These are phyloP conservation scores for Miniopterus natalensis DNA, from an alignment of 2,113 vertebrate genomes.

Conservation along the genomic window DNA sequence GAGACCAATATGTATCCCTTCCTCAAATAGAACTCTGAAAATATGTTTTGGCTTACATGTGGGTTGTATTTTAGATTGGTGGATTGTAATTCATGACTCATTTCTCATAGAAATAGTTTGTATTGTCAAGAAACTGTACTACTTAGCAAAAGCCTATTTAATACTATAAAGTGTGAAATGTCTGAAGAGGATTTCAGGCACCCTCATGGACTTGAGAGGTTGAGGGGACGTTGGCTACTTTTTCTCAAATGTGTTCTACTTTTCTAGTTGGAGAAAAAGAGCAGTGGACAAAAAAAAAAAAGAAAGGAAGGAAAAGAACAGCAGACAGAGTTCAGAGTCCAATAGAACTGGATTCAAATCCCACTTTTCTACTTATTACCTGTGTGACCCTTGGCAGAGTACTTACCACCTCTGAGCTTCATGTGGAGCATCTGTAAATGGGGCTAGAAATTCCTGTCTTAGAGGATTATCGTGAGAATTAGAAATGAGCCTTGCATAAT, in stretches of 20 bases:
- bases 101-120: conserved; percentile 29
- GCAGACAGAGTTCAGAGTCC: neutral
- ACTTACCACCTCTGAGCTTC: neutral
- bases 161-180: neutral
- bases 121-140: conserved; percentile 9
- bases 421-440: neutral
- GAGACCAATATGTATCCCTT: neutral
- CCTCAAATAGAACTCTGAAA: neutral
- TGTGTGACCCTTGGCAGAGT: neutral
- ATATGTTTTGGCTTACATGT: conserved; percentile 11
- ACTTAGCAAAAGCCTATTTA: conserved; percentile 2
- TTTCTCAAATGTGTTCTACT: neutral
- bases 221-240: neutral
- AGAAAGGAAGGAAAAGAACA: neutral
- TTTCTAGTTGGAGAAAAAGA: neutral
- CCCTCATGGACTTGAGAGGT: neutral
- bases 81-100: neutral
- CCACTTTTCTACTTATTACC: neutral
- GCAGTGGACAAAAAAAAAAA: neutral
- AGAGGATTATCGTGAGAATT: neutral
- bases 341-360: neutral
- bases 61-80: neutral
- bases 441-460: neutral
- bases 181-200: neutral
- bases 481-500: neutral